Percentiles rank a stretch among this genome's conserved stretches.
phyloP scores from a whole-genome alignment of 2,113 vertebrate species.

The Cariama cristata region DNA sequence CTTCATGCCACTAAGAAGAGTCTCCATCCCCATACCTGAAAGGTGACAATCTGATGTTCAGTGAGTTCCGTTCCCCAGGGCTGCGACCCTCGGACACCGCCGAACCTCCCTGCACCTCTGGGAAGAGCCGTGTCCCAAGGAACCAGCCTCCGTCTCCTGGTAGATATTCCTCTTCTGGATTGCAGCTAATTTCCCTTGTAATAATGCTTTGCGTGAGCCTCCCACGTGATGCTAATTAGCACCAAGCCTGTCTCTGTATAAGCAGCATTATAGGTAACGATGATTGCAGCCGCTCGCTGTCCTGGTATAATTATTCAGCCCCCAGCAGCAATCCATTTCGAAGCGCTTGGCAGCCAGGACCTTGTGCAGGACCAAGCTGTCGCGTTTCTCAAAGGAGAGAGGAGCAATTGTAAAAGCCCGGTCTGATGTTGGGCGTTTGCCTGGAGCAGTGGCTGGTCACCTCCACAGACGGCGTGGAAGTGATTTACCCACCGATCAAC shows the following conservation, averaged over 20 bases:
- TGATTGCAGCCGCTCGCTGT: background rate
- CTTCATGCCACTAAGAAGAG: background rate
- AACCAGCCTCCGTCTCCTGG: background rate
- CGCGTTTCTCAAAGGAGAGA: background rate
- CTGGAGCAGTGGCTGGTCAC: background rate
- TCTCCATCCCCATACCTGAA: no score
- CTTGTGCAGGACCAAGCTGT: background rate
- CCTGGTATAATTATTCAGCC: background rate
- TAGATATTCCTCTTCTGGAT: background rate
- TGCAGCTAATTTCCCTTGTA: background rate
- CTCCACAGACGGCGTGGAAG: background rate
- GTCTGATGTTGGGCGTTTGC: background rate
- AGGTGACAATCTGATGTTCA: no score
- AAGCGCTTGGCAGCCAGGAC: background rate
- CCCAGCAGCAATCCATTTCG: background rate
- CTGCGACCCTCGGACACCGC: fast-evolving
- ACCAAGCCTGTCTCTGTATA: background rate
- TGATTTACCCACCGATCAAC: fast-evolving
- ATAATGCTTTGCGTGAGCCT: background rate
- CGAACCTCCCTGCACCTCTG: background rate
- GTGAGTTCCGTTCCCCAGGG: background rate
- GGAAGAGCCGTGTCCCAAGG: background rate
- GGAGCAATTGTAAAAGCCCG: background rate
- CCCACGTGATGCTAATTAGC: background rate
- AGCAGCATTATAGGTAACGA: background rate